A percentile compares a stretch with the other conserved stretches of the same genome.
phyloP scores from a whole-genome alignment of 2,888 invertebrate genomes.

The Timandra comae region DNA sequence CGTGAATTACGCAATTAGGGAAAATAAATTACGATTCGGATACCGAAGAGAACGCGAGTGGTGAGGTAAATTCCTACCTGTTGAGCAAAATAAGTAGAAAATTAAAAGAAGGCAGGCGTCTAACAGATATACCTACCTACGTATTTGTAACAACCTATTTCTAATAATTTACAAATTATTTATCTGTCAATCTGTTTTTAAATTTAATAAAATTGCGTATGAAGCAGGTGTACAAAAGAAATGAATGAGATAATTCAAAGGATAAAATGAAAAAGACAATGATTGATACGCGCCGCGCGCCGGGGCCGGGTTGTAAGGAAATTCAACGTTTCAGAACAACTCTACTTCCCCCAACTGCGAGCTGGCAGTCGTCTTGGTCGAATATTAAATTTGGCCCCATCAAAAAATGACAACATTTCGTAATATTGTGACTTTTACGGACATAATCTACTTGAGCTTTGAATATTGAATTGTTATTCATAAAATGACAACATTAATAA shows the following conservation, averaged over 20 bases:
- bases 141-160: no score
- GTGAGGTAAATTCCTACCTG: slow-evolving; percentile 21
- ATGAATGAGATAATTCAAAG: slow-evolving; percentile 27
- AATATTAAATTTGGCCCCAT: slow-evolving; percentile 67
- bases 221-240: slow-evolving; percentile 30
- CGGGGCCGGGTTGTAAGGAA: slow-evolving; percentile 27
- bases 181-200: no score
- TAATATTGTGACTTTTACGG: slow-evolving; percentile 54
- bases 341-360: slow-evolving; percentile 20
- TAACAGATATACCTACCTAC: no score
- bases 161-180: no score
- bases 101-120: not conserved
- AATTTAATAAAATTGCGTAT: slow-evolving; percentile 1
- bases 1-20: slow-evolving; percentile 56
- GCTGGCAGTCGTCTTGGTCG: slow-evolving; percentile 44
- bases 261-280: slow-evolving; percentile 46
- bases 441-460: not conserved
- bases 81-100: slow-evolving; percentile 12
- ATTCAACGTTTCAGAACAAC: slow-evolving; percentile 37
- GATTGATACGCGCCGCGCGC: slow-evolving; percentile 40
- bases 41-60: slow-evolving; percentile 28
- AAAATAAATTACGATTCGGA: slow-evolving; percentile 53
- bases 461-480: no score
- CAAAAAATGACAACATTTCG: slow-evolving; percentile 45
- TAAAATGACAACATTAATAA: no score